Conservation (phyloP, 2,797 vertebrate genomes). For the Ptychobarbus kaznakovi region DNA sequence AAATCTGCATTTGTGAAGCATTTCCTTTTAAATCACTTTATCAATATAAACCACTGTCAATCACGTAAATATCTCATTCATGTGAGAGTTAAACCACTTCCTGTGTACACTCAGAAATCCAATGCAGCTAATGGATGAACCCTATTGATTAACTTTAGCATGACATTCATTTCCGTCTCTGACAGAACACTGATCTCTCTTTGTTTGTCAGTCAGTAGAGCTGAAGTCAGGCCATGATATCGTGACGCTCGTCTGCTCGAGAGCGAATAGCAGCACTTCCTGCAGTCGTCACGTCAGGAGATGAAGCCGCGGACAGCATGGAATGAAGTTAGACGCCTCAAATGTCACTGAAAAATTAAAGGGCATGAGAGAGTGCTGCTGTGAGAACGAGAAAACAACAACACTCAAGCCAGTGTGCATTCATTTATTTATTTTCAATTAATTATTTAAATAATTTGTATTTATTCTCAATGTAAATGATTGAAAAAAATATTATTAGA, state of each 20-base stretch:
- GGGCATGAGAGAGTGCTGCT: not conserved
- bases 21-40: constrained; percentile 17
- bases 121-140: constrained; percentile 27
- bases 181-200: constrained; percentile 1
- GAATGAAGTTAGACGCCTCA: constrained; percentile 21
- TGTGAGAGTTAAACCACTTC: not conserved
- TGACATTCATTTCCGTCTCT: not conserved
- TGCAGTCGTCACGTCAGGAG: not conserved
- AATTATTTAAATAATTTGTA: too few relatives aligned
- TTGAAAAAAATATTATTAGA: not conserved
- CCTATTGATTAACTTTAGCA: constrained; percentile 36
- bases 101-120: not conserved
- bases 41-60: not conserved
- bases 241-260: not conserved
- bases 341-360: constrained; percentile 4
- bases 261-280: not conserved
- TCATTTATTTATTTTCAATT: not conserved
- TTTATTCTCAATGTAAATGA: not conserved
- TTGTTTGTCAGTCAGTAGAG: not conserved
- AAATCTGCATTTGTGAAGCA: not conserved
- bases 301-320: not conserved
- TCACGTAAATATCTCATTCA: not conserved
- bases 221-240: not conserved
- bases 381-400: not conserved
- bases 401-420: not conserved